phyloP scores from a whole-genome alignment of 2,113 vertebrate species.

The Anoplopoma fimbria region DNA sequence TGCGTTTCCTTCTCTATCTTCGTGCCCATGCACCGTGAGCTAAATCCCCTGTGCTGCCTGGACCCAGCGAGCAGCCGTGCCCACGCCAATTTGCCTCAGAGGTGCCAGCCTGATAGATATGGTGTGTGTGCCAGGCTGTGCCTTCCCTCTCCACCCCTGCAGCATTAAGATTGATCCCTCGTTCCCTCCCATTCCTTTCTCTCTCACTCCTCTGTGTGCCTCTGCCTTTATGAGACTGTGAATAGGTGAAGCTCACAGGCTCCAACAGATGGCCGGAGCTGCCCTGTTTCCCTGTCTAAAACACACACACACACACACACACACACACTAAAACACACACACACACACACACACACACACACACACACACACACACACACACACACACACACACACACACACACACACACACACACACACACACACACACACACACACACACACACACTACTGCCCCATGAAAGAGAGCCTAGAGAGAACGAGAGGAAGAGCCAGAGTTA shows the following conservation, averaged over 20 bases:
- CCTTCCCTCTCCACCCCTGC: slow-evolving; percentile 67
- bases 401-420: slow-evolving; percentile 34
- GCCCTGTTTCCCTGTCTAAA: slow-evolving; percentile 68
- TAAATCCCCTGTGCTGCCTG: slow-evolving; percentile 51
- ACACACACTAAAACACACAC: slow-evolving; percentile 28
- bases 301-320: slow-evolving; percentile 27
- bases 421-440: slow-evolving; percentile 29
- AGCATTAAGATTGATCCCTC: slow-evolving; percentile 81
- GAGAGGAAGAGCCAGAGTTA: slow-evolving; percentile 43
- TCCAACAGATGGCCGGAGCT: slow-evolving; percentile 82
- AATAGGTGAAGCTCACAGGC: slow-evolving; percentile 80
- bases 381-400: slow-evolving; percentile 21
- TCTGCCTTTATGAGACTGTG: slow-evolving; percentile 81
- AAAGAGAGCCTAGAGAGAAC: slow-evolving; percentile 63
- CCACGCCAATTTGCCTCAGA: slow-evolving; percentile 60
- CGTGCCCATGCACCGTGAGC: slow-evolving; percentile 41
- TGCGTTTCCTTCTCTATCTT: slow-evolving; percentile 47
- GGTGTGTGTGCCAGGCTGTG: slow-evolving; percentile 71
- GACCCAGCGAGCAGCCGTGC: slow-evolving; percentile 62
- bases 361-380: slow-evolving; percentile 28
- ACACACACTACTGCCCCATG: slow-evolving; percentile 52
- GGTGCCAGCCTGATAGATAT: slow-evolving; percentile 79
- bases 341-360: slow-evolving; percentile 32
- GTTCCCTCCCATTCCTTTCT: slow-evolving; percentile 83
- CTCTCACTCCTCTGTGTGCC: slow-evolving; percentile 70